Evolutionary conservation across 2,797 vertebrate species (phyloP).

Genomic region (Nyctalus aviator): DNA sequence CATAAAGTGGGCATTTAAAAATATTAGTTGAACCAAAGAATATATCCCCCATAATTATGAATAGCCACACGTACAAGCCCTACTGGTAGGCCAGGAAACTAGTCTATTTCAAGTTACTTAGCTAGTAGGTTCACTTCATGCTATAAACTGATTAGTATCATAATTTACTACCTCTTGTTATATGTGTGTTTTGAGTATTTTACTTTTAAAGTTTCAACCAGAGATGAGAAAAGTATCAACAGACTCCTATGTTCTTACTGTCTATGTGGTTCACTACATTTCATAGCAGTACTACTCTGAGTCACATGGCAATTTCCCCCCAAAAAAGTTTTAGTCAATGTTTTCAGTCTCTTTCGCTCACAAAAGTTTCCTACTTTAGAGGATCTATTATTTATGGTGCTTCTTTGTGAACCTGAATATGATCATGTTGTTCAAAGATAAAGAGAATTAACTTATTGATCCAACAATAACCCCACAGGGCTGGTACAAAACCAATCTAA

Average conservation of each 20-base stretch:
- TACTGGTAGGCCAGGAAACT: neutral
- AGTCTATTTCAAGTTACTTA: neutral
- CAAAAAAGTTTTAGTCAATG: neutral
- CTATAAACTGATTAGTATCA: neutral
- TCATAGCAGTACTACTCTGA: neutral
- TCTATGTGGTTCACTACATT: neutral
- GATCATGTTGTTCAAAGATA: neutral
- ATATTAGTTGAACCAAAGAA: slow-evolving; percentile 4
- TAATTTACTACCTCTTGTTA: neutral
- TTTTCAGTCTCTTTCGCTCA: neutral
- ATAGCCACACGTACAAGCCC: neutral
- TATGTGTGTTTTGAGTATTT: slow-evolving; percentile 4
- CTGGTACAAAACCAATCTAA: neutral
- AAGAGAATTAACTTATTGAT: neutral
- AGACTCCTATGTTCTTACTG: neutral
- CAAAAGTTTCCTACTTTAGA: neutral
- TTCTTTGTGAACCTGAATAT: neutral
- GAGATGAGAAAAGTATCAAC: neutral
- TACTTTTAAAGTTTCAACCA: neutral
- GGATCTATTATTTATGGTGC: neutral
- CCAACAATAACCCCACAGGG: neutral
- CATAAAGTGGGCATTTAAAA: neutral
- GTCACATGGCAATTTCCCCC: neutral
- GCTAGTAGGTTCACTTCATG: neutral
- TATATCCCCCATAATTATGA: neutral